Conservation (phyloP, 1,140 invertebrate species). For the Drosophila fuyamai region DNA sequence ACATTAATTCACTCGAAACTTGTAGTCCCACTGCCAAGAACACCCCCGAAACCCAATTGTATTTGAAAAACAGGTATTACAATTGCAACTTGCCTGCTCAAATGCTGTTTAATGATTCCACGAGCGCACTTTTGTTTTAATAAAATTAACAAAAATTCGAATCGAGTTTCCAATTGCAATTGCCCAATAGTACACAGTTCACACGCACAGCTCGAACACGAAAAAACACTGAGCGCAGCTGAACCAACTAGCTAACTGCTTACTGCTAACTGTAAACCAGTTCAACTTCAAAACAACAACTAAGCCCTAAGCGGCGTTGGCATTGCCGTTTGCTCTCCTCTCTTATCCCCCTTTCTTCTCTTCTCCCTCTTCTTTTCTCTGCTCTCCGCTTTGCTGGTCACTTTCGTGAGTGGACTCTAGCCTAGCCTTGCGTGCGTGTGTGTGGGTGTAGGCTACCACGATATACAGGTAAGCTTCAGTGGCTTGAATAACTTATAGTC, state of each 20-base stretch:
- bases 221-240: conserved; percentile 40
- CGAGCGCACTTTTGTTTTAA: conserved; percentile 44
- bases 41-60: background rate
- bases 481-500: background rate
- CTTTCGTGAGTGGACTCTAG: conserved; percentile 69
- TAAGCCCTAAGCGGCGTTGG: conserved; percentile 54
- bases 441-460: conserved; percentile 28
- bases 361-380: background rate
- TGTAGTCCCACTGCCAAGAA: background rate
- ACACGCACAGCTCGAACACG: conserved; percentile 58
- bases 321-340: conserved; percentile 37
- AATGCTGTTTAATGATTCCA: conserved; percentile 25
- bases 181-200: conserved; percentile 21
- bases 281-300: conserved; percentile 80
- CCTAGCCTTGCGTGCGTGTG: conserved; percentile 20
- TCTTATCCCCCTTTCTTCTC: background rate
- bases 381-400: conserved; percentile 61
- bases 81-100: conserved; percentile 45
- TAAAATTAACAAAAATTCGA: conserved; percentile 27
- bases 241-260: conserved; percentile 22
- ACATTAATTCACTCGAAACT: conserved; percentile 1
- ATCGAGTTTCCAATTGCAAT: conserved; percentile 40
- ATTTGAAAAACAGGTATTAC: conserved; percentile 30
- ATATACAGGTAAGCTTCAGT: conserved; percentile 7
- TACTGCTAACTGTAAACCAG: conserved; percentile 78